A percentile compares a stretch with the other conserved stretches of the same genome.
Evolutionary conservation across 2,113 vertebrate genomes (phyloP).

Genomic region (Bos indicus): DNA sequence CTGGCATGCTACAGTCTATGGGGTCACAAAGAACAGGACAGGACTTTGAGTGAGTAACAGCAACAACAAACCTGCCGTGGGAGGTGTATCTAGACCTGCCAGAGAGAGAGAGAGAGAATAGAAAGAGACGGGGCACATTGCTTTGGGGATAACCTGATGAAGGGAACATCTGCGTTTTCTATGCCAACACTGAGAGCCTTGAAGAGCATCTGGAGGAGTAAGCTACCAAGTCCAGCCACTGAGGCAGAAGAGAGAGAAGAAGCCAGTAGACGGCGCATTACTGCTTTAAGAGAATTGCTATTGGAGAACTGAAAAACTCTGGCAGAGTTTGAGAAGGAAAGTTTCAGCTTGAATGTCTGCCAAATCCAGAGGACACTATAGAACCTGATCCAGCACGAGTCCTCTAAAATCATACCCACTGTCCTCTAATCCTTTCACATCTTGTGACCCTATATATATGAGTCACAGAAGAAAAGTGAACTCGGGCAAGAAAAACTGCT

Average conservation of each 20-base stretch:
- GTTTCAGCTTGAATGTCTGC: neutral
- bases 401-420: accelerated
- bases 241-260: neutral
- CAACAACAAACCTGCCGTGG: neutral
- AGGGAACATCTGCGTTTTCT: neutral
- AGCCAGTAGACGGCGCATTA: neutral
- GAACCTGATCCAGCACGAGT: neutral
- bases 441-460: neutral
- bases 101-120: neutral
- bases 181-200: accelerated
- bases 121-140: neutral
- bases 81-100: neutral
- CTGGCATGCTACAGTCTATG: neutral
- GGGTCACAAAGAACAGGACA: neutral
- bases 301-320: neutral
- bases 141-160: neutral
- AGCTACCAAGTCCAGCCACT: neutral
- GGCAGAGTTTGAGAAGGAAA: neutral
- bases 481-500: neutral
- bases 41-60: neutral
- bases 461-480: neutral
- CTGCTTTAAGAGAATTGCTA: neutral
- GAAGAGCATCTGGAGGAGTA: neutral
- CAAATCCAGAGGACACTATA: neutral
- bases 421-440: neutral